Base-by-base conservation (phyloP, 2,113 vertebrate genomes). In the Zeus faber region DNA sequence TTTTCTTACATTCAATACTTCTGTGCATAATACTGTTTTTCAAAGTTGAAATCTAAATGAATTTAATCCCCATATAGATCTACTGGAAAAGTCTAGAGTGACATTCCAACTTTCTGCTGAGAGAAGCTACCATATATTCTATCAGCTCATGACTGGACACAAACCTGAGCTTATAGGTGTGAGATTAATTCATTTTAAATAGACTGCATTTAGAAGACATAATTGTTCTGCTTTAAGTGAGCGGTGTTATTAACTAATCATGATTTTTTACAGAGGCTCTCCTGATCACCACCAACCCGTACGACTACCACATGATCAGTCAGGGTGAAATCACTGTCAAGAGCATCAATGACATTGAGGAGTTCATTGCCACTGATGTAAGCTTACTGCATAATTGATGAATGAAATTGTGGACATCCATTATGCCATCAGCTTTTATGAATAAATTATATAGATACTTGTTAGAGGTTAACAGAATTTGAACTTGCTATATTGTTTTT, bases 91-190 rank as follows among this genome's bases (percentile, higher is more conserved):
- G 46, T 74, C 70, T 40, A 76, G 72, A 48, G 70, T 82, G 37
- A 77, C 72, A 29, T 89, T 80, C 65, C 87, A 89, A 74, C 55
- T 89, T 70, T 87, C 79, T 58, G 87, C 87, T 77, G 87, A 89
- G 71, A 89, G 87, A n/a, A 89, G 87, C 66, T 89, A 89, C 61
- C 87, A 89, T 55, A 89, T 89, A 70, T 89, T 89, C 80, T 89
- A 89, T 55, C 87, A 89, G 79, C 74, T 89, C 33, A 78, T 82
- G 69, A 89, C 88, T 4, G 86, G 86, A 44, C 85, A 89, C 54
- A 87, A 88, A 56, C 81, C 88, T 50, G 86, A 88, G 43, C 66
- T 88, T 8, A 53, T 89, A 21, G 86, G 88, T 89, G 72, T 16
- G 45, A 22, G 14, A 25, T 24, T 9, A 35, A 10, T 3, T 10